These are phyloP conservation scores for Pseudococcus viburni DNA, from an alignment of 2,888 invertebrate species.

Conservation along the genomic window DNA sequence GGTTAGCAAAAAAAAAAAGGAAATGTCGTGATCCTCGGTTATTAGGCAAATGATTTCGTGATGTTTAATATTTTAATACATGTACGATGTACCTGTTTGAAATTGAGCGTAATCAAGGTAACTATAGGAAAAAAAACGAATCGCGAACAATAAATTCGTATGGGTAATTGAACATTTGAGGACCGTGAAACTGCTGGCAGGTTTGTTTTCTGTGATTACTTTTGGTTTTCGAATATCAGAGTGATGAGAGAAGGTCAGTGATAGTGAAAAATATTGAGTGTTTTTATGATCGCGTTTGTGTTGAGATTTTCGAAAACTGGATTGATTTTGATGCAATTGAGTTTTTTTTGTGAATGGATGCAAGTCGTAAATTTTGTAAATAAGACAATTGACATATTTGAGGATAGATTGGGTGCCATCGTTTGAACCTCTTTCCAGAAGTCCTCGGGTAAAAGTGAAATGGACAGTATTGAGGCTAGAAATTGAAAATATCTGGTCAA, in stretches of 20 bases:
- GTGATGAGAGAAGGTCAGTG: neutral
- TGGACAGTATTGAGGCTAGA: no score
- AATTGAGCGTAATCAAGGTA: neutral
- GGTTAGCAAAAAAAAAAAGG: slow-evolving; percentile 1
- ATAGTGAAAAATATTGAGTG: neutral
- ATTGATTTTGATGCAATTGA: no score
- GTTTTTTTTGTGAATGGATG: no score
- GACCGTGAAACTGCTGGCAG: neutral
- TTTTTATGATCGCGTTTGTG: neutral
- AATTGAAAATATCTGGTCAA: no score
- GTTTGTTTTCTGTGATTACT: neutral
- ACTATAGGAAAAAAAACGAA: neutral
- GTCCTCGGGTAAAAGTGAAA: no score
- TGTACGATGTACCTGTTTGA: slow-evolving; percentile 1
- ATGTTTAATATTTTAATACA: neutral
- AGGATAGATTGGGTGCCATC: no score
- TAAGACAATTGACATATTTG: no score
- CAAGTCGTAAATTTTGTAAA: no score
- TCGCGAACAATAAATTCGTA: slow-evolving; percentile 3
- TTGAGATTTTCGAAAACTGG: no score
- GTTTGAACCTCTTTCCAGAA: no score
- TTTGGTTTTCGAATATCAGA: neutral
- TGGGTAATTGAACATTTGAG: slow-evolving; percentile 25
- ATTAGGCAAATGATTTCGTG: slow-evolving; percentile 15
- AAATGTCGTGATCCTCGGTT: neutral